Evolutionary conservation across 2,797 vertebrate genomes (phyloP).

Genomic region (Anisognathus igniventris): DNA sequence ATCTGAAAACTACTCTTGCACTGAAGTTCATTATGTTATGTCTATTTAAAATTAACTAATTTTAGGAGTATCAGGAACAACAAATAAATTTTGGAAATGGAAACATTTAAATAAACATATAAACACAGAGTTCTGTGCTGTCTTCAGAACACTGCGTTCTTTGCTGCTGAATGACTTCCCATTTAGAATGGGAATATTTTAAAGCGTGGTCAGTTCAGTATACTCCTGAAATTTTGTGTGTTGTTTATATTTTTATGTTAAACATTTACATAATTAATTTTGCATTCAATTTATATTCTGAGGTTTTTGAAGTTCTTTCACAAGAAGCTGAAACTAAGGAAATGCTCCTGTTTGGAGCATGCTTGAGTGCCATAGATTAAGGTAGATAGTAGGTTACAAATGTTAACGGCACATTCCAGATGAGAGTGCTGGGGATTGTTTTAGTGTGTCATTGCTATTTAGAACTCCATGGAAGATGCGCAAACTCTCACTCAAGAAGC

Average conservation of each 20-base stretch:
- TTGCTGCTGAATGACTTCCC: neutral
- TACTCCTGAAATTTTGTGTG: neutral
- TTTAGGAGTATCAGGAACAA: neutral
- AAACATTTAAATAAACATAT: neutral
- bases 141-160: neutral
- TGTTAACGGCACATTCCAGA: neutral
- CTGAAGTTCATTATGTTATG: neutral
- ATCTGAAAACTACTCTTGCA: neutral
- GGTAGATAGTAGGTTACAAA: neutral
- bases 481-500: neutral
- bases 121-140: neutral
- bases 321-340: neutral
- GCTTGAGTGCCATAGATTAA: neutral
- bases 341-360: neutral
- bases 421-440: neutral
- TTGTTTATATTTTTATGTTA: neutral
- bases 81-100: neutral
- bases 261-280: neutral
- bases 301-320: neutral
- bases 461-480: neutral
- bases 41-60: neutral
- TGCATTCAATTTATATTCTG: neutral
- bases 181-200: neutral
- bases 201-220: neutral
- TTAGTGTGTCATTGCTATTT: neutral